Conservation (phyloP, 2,113 vertebrate species). For the Alligator mississippiensis region DNA sequence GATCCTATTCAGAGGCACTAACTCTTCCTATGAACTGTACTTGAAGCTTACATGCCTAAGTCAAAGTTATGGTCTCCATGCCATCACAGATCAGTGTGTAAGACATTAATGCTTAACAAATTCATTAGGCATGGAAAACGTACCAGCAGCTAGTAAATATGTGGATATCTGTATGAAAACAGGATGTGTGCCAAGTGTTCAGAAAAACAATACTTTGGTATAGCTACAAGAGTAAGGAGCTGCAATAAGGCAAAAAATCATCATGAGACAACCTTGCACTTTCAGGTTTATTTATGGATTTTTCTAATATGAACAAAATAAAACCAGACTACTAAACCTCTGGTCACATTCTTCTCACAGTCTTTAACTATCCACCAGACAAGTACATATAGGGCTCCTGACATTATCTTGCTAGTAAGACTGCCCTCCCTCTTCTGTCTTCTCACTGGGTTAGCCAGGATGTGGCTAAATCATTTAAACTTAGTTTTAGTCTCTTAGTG, state of each 20-base stretch:
- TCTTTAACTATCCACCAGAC: background rate
- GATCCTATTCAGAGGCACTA: too few relatives aligned
- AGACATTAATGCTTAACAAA: background rate
- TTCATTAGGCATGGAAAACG: background rate
- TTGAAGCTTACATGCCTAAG: too few relatives aligned
- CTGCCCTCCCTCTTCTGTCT: background rate
- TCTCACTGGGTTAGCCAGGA: background rate
- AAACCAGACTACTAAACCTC: background rate
- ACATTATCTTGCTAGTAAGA: background rate
- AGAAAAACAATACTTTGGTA: background rate
- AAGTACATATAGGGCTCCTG: background rate
- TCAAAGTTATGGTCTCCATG: too few relatives aligned
- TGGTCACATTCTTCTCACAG: background rate
- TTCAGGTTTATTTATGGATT: background rate
- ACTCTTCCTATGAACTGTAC: too few relatives aligned
- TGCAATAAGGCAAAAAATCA: background rate
- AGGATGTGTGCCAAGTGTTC: background rate
- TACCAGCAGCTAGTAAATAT: background rate
- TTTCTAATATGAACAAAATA: background rate
- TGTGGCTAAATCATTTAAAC: too few relatives aligned
- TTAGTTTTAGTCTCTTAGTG: too few relatives aligned
- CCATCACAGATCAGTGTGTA: too few relatives aligned
- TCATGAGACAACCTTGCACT: background rate
- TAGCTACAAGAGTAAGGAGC: background rate
- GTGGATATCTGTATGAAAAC: background rate